These are phyloP conservation scores for Danaus melanippus DNA, from an alignment of 1,140 invertebrate species.

Conservation along the genomic window DNA sequence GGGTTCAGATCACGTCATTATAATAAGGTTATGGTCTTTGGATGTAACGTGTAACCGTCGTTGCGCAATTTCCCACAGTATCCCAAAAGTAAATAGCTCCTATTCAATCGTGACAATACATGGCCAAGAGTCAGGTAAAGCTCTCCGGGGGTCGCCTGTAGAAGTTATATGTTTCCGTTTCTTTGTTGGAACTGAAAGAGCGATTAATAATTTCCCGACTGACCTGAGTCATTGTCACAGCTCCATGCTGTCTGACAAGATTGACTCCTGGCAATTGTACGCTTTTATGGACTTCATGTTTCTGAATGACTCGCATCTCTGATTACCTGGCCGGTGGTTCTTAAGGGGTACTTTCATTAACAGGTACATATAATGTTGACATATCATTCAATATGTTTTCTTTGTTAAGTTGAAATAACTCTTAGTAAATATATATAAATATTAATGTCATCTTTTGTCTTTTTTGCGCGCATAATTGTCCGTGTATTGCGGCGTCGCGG, in stretches of 20 bases:
- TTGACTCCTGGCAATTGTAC: conserved; percentile 63
- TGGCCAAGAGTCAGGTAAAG: conserved; percentile 70
- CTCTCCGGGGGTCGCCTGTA: conserved; percentile 52
- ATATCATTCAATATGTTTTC: no score
- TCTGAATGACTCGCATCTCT: conserved; percentile 39
- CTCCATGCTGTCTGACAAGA: conserved; percentile 54
- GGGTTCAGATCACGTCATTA: conserved; percentile 18
- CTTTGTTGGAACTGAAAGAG: conserved; percentile 54
- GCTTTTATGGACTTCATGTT: conserved; percentile 50
- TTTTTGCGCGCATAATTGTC: conserved; percentile 42
- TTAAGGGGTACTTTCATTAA: no score
- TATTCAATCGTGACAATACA: conserved; percentile 53
- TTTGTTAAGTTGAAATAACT: no score
- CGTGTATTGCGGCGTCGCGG: conserved; percentile 33
- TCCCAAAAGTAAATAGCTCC: conserved; percentile 58
- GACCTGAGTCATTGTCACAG: conserved; percentile 62
- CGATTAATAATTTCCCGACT: conserved; percentile 70
- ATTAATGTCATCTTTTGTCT: conserved; percentile 33
- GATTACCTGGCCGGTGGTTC: conserved; percentile 23
- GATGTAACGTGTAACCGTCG: conserved; percentile 37
- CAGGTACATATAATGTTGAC: no score
- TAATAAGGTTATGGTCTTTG: conserved; percentile 29
- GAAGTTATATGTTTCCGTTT: conserved; percentile 71
- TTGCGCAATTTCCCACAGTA: conserved; percentile 68
- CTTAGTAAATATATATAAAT: conserved; percentile 15